Base-by-base conservation (phyloP, 2,888 invertebrate species). In the Eledone cirrhosa region DNA sequence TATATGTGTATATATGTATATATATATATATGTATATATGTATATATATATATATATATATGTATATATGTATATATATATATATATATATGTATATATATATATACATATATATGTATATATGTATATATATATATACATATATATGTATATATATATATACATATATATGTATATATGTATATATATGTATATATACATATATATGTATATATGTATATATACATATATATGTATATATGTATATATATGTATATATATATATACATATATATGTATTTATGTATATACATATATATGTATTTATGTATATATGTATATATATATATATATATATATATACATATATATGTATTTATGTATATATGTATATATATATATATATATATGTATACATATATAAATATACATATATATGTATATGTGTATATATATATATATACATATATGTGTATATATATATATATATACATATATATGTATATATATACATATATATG, bases 321-420 rank as follows among this genome's bases (percentile, higher is more conserved):
- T 53, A 53, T 53, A 53, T 53, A 16, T 53, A 53, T 53, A 53
- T 53, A 53, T 53, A 53, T 53, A 53, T 53, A 53, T 53, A 53
- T 53, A 16, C 22, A 53, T 53, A 53, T 53, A 53, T 53, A 53
- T 53, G 19, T 53, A 53, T 53, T 16, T 53, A 53, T 53, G 13
- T 53, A 53, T 53, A 53, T 53, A 53, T 53, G 19, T 53, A 53
- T 53, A 53, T 53, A 53, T 53, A 53, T 53, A 16, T 53, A 53
- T 53, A 53, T 53, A 53, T 53, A 53, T 53, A 53, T 53, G 19
- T 53, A 53, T 53, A 53, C 22, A 16, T 53, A 53, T 53, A 53
- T 53, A 53, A 16, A 53, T 53, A 53, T 53, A 53, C 22, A 16
- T 53, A 53, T 53, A 53, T 53, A 53, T 53, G 19, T 53, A 53